Base-by-base conservation (phyloP, 23 tunicate species). In the Clavelina lepadiformis region DNA sequence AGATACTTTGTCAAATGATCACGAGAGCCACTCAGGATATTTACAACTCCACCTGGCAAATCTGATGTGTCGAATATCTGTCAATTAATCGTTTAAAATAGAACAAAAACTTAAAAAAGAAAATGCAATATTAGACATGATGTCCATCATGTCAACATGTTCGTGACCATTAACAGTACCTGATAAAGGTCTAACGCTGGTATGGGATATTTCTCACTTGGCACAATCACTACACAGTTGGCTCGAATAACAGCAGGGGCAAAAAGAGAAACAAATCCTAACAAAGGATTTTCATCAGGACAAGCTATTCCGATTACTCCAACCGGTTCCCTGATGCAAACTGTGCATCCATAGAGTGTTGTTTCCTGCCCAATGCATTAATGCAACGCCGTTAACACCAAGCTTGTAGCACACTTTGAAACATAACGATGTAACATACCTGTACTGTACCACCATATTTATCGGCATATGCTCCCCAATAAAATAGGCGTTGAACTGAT, bases 391-490 rank as follows among this genome's bases (percentile, higher is more conserved):
- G 49, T 41, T 11, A 41, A 41, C 49, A 41, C 15, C 49, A 41
- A 41, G 49, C 13, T 41, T 41, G 49, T 41, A 15, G 49, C 49
- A 15, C 15, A 41, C 11, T 41, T 41, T 41, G 49, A 15, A 41
- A 15, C 11, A 41, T 41, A 41, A 15, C 49, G 49, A 8, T 11
- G 49, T 41, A 41, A 15, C 49, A 41, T 71, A 81, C 89, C 79
- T 92, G 98, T 8, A 92, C 93, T 29, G 47, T 78, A 18, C 98
- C 98, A 15, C 98, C 98, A 60, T 51, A 92, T 47, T 92, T 92
- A 62, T 92, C 98, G 24, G 98, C 98, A 55, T 77, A 92, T 11
- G 98, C 98, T 31, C 98, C 82, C 98, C 98, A 92, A 35, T 92
- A 83, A 69, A 92, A 92, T 68, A 92, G 51, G 5, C 98, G 47